Conservation (phyloP, 2,888 invertebrate genomes). For the Leucophenga montana region DNA sequence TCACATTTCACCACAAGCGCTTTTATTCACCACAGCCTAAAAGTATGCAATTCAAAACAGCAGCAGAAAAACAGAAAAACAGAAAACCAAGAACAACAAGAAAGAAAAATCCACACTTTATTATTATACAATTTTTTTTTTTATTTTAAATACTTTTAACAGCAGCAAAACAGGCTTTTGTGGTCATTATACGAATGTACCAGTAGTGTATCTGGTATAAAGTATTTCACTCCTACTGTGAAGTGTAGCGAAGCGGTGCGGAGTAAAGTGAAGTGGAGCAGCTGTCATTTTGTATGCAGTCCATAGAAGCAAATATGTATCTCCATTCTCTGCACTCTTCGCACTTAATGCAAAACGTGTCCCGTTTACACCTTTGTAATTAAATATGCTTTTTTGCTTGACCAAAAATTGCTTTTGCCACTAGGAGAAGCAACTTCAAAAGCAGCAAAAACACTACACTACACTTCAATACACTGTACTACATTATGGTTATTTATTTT, state of each 20-base stretch:
- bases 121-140: too few relatives aligned
- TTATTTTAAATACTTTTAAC: not conserved
- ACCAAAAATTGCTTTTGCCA: conserved; percentile 17
- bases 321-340: not conserved
- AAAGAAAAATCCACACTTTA: too few relatives aligned
- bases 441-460: conserved; percentile 40
- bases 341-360: not conserved
- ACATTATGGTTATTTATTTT: conserved; percentile 65
- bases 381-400: conserved; percentile 20
- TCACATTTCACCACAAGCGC: conserved; percentile 20
- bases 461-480: conserved; percentile 54
- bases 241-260: not conserved
- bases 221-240: too few relatives aligned
- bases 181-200: not conserved
- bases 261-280: not conserved
- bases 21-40: conserved; percentile 58
- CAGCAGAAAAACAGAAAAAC: conserved; percentile 40
- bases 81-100: conserved; percentile 24
- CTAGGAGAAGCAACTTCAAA: not conserved
- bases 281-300: not conserved
- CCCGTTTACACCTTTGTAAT: conserved; percentile 15
- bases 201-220: too few relatives aligned
- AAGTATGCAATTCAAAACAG: conserved; percentile 54
- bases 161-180: conserved; percentile 1
- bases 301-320: not conserved